Percentiles rank a stretch among this genome's conserved stretches.
These are phyloP conservation scores for Stomatorhinus walkeri DNA, from an alignment of 2,797 vertebrate genomes.

Conservation along the genomic window DNA sequence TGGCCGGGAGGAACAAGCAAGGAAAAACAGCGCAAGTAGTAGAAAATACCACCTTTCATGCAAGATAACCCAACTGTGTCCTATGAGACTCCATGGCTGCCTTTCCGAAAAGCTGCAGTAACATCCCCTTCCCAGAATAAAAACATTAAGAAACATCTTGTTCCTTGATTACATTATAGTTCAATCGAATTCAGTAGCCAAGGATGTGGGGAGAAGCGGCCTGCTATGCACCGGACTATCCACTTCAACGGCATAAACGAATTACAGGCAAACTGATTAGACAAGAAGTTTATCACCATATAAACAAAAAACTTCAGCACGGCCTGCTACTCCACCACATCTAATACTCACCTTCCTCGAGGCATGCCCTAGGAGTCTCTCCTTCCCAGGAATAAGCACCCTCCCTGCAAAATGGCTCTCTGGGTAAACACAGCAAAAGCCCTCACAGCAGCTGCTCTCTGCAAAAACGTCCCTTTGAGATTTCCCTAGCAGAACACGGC, in stretches of 20 bases:
- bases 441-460: background rate
- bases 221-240: background rate
- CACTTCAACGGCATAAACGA: background rate
- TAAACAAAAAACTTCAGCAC: background rate
- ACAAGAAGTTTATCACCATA: background rate
- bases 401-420: background rate
- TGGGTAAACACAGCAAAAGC: background rate
- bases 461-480: background rate
- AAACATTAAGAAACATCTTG: slow-evolving; percentile 1
- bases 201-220: background rate
- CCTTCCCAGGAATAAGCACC: background rate
- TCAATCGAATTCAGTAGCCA: background rate
- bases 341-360: background rate
- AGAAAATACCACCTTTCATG: background rate
- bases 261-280: background rate
- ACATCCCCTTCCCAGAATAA: background rate
- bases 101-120: background rate
- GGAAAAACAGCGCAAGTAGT: background rate
- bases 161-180: background rate
- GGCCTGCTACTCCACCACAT: background rate
- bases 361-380: too few relatives aligned
- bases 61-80: background rate
- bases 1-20: background rate
- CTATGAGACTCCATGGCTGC: background rate
- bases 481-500: background rate